Conservation (phyloP, 2,888 invertebrate genomes). For the Selenia dentaria region DNA sequence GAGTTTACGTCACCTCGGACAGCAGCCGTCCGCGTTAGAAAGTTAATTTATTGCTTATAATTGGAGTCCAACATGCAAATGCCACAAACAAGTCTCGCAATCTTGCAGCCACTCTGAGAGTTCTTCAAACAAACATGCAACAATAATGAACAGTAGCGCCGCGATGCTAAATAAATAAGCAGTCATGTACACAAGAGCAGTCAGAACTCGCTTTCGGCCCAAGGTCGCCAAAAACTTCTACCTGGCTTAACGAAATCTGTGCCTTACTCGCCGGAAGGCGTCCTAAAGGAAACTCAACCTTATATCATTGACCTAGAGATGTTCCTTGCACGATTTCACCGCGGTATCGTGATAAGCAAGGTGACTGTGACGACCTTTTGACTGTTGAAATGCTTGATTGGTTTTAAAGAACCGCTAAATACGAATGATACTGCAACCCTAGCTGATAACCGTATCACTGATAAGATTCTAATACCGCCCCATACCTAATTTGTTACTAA, state of each 20-base stretch:
- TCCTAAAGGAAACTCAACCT: conserved; percentile 39
- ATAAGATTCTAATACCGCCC: too few species aligned
- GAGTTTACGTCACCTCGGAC: too few species aligned
- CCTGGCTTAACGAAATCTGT: conserved; percentile 47
- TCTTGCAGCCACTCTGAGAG: conserved; percentile 3
- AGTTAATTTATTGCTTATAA: conserved; percentile 20
- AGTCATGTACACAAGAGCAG: conserved; percentile 39
- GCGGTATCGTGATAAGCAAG: conserved; percentile 38
- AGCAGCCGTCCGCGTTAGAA: too few species aligned
- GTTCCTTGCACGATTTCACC: conserved; percentile 25
- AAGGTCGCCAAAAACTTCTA: conserved; percentile 55
- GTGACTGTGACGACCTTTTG: conserved; percentile 48
- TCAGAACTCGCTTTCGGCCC: conserved; percentile 44
- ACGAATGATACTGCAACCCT: conserved; percentile 13
- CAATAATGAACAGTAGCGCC: conserved; percentile 25
- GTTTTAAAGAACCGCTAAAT: conserved; percentile 35
- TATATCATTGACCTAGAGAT: conserved; percentile 35
- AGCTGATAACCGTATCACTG: not conserved
- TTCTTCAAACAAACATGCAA: conserved; percentile 4
- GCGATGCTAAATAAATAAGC: conserved; percentile 43
- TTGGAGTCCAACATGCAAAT: conserved; percentile 21
- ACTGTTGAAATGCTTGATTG: conserved; percentile 41
- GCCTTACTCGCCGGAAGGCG: conserved; percentile 35
- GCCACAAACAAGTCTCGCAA: conserved; percentile 13
- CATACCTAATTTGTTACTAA: too few species aligned